Conservation (phyloP, 2,113 vertebrate species). For the Capricornis sumatraensis region DNA sequence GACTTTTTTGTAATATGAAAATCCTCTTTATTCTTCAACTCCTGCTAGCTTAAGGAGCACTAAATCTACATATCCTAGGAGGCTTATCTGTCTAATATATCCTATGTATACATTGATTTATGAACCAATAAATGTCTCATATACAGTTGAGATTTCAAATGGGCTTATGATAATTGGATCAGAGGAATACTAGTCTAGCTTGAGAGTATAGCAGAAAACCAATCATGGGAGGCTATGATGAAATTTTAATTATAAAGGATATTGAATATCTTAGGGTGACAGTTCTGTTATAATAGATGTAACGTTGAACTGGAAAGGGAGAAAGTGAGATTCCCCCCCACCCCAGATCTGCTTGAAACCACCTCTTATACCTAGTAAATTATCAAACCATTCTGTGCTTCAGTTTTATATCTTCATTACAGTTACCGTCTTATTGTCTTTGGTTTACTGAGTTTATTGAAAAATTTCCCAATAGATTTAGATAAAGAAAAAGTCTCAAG, state of each 20-base stretch:
- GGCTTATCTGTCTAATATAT: not conserved
- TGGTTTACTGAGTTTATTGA: slow-evolving; percentile 29
- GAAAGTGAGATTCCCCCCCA: not conserved
- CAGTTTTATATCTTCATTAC: slow-evolving; percentile 17
- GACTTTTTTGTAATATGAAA: slow-evolving; percentile 33
- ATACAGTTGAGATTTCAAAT: slow-evolving; percentile 58
- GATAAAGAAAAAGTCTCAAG: not conserved
- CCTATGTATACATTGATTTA: slow-evolving; percentile 50
- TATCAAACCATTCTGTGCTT: not conserved
- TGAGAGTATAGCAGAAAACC: slow-evolving; percentile 39
- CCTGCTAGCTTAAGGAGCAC: not conserved
- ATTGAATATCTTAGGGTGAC: slow-evolving; percentile 61
- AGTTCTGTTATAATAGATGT: slow-evolving; percentile 55
- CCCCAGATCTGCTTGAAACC: slow-evolving; percentile 24
- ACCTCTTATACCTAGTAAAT: slow-evolving; percentile 18
- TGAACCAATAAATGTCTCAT: slow-evolving; percentile 63
- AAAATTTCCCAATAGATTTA: not conserved
- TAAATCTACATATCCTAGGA: slow-evolving; percentile 4
- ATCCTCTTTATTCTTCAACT: slow-evolving; percentile 9
- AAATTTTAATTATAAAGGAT: slow-evolving; percentile 71
- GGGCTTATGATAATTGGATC: slow-evolving; percentile 42
- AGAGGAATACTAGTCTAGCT: slow-evolving; percentile 47
- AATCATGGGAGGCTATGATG: slow-evolving; percentile 53
- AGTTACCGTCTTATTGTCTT: not conserved
- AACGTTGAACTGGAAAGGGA: slow-evolving; percentile 17